These are phyloP conservation scores for Drosophila setifemur DNA, from an alignment of 1,140 invertebrate species.

Conservation along the genomic window DNA sequence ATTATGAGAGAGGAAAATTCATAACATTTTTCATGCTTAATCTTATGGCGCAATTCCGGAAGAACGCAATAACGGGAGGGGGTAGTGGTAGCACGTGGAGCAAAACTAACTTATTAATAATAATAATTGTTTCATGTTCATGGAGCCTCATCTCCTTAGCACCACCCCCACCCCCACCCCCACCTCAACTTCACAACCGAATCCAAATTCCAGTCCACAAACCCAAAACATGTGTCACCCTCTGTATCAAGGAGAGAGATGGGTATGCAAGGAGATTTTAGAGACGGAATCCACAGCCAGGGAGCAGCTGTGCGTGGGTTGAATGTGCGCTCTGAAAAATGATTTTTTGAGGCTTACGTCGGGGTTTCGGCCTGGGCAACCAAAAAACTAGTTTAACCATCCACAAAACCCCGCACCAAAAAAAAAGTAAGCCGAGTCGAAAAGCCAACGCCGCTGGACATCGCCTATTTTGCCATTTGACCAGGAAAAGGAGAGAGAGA, in stretches of 20 bases:
- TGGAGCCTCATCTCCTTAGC: slow-evolving; percentile 6
- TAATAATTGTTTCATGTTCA: slow-evolving; percentile 76
- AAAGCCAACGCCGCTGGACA: slow-evolving; percentile 43
- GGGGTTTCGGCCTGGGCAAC: slow-evolving; percentile 26
- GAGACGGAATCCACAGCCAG: neutral
- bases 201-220: no score
- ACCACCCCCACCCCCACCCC: neutral
- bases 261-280: neutral
- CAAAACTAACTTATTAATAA: slow-evolving; percentile 79
- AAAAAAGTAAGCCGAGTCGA: slow-evolving; percentile 1
- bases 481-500: neutral
- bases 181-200: no score
- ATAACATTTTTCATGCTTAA: slow-evolving; percentile 78
- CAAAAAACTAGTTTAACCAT: slow-evolving; percentile 43
- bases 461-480: slow-evolving; percentile 35
- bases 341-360: slow-evolving; percentile 42
- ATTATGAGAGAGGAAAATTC: slow-evolving; percentile 66
- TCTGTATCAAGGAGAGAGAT: neutral
- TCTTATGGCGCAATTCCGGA: slow-evolving; percentile 56
- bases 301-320: slow-evolving; percentile 13
- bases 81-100: slow-evolving; percentile 39
- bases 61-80: neutral
- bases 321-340: slow-evolving; percentile 42
- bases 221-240: slow-evolving; percentile 20
- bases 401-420: neutral